Evolutionary conservation across 2,888 invertebrate genomes (phyloP), one percentile per base, ranked within the genome.

Genomic region (Lycophotia porphyrea): DNA sequence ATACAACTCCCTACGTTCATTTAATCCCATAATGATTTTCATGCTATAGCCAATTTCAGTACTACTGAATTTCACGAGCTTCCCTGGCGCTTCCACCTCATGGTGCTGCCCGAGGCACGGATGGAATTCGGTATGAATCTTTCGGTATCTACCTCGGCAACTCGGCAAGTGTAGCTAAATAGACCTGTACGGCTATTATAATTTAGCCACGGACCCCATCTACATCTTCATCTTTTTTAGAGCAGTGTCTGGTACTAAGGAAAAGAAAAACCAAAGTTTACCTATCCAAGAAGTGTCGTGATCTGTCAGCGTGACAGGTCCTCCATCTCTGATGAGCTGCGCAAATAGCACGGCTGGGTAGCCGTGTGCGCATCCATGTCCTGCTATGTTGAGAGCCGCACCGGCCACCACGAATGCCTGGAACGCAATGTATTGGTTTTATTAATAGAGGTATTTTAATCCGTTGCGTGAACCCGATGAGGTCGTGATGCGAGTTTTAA

Each of bases 201-300:
- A n/a, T n/a, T n/a, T n/a, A n/a, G n/a, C n/a, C n/a, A n/a, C n/a
- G n/a, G n/a, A n/a, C 11, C 24, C 7, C 27, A 27, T 27, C 27
- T 15, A n/a, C 13, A 13, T n/a, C 15, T 55, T 55, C 1, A 55
- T 24, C n/a, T 8, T 55, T 55, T 31, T n/a, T 7, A 13, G 7
- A 24, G n/a, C 36, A n/a, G 11, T 11, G 36, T 61, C 61, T 36
- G 4, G 1, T 60, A 21, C 5, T 34, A 34, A 18, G 11, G 0
- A 8, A 39, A 31, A 71, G 24, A 21, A 1, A 7, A 27, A 27
- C 36, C 36, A 2, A 13, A 61, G 34, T 88, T 89, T 76, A 96
- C 96, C 96, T 77, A 96, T 96, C 96, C 96, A 96, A 2, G 96
- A 96, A 66, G 95, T 95, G 87, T 96, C 96, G 88, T 96, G 95